A percentile compares a stretch with the other conserved stretches of the same genome.
Conservation (phyloP, 2,888 invertebrate genomes). For the Uloborus plumipes region DNA sequence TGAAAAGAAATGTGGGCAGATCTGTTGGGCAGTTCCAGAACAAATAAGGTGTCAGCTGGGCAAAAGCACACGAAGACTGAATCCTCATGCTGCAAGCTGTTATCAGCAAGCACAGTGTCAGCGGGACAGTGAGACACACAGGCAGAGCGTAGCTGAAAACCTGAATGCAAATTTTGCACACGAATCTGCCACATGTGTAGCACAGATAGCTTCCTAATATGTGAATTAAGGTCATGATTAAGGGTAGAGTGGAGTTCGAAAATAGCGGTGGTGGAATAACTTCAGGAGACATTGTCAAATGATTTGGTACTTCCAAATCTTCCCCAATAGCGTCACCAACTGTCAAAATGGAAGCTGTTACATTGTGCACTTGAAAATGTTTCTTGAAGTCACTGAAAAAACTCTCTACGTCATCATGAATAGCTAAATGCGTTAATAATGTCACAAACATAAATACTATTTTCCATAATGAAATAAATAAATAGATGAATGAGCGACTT, state of each 20-base stretch:
- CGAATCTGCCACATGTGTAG: constrained; percentile 93
- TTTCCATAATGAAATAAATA: constrained; percentile 93
- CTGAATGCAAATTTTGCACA: constrained; percentile 96
- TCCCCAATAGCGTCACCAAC: too few relatives aligned
- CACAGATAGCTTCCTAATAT: constrained; percentile 87
- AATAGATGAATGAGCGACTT: constrained; percentile 89
- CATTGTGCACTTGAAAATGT: constrained; percentile 75
- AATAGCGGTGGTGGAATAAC: constrained; percentile 4
- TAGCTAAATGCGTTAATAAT: constrained; percentile 81
- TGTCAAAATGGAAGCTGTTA: not conserved
- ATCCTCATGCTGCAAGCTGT: constrained; percentile 89
- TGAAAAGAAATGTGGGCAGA: not conserved
- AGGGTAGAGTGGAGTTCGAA: constrained; percentile 74
- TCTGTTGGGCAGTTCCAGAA: constrained; percentile 92
- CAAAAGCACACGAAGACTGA: constrained; percentile 90
- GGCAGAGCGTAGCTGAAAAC: constrained; percentile 98
- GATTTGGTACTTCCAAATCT: too few relatives aligned
- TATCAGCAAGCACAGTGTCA: constrained; percentile 88
- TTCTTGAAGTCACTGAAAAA: constrained; percentile 82
- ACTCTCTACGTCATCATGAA: constrained; percentile 81
- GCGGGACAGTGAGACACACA: constrained; percentile 91
- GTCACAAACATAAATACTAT: constrained; percentile 83
- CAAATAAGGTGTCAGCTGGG: constrained; percentile 84
- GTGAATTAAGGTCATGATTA: constrained; percentile 85
- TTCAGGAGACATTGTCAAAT: too few relatives aligned